phyloP scores from a whole-genome alignment of 1,140 invertebrate genomes.

The Eupeodes corollae region DNA sequence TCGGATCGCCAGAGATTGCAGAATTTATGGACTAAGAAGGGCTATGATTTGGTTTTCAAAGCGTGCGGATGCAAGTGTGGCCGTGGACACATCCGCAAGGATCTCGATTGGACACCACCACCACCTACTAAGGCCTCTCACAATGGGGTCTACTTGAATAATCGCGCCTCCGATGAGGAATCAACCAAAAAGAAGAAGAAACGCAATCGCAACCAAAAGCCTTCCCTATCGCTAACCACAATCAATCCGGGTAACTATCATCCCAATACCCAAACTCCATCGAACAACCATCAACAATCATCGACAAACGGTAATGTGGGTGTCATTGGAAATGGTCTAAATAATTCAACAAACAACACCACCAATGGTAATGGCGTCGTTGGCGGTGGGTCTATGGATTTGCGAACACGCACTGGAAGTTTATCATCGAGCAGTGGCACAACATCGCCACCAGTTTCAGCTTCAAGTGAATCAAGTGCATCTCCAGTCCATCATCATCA shows the following conservation, averaged over 20 bases:
- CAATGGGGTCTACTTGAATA: slow-evolving; percentile 16
- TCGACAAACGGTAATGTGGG: slow-evolving; percentile 25
- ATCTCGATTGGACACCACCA: slow-evolving; percentile 80
- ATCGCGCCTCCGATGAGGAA: slow-evolving; percentile 33
- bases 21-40: slow-evolving; percentile 95
- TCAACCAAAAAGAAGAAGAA: slow-evolving; percentile 65
- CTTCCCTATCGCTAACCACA: slow-evolving; percentile 42
- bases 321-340: slow-evolving; percentile 29
- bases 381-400: slow-evolving; percentile 26
- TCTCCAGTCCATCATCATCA: slow-evolving; percentile 49
- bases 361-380: neutral
- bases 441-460: slow-evolving; percentile 54
- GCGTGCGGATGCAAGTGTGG: slow-evolving; percentile 80
- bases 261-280: slow-evolving; percentile 6
- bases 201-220: slow-evolving; percentile 48
- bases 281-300: slow-evolving; percentile 19
- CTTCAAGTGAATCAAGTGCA: slow-evolving; percentile 56
- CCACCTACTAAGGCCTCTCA: slow-evolving; percentile 35
- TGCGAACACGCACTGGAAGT: slow-evolving; percentile 39
- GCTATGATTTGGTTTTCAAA: slow-evolving; percentile 86
- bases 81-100: slow-evolving; percentile 85
- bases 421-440: slow-evolving; percentile 46
- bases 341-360: slow-evolving; percentile 3
- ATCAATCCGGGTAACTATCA: slow-evolving; percentile 13
- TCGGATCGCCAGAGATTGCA: slow-evolving; percentile 85